Evolutionary conservation across 2,888 invertebrate genomes (phyloP).

Genomic region (Erebia ligea): DNA sequence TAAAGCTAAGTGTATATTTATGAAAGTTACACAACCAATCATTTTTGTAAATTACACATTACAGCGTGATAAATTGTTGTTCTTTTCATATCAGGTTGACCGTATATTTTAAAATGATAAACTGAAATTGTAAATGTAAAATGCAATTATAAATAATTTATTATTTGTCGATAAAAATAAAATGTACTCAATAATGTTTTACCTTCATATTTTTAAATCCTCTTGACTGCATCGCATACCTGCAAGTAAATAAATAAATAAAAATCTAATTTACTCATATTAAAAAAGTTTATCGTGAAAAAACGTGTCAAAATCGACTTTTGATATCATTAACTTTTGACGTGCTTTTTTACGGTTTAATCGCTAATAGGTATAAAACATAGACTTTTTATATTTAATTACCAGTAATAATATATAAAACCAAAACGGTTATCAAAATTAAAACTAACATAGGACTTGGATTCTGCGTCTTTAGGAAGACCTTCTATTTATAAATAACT

Average conservation of each 20-base stretch:
- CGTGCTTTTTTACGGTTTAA: too few relatives aligned
- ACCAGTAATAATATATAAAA: too few relatives aligned
- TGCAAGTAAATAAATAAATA: constrained; percentile 27
- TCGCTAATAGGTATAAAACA: too few relatives aligned
- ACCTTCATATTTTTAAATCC: constrained; percentile 37
- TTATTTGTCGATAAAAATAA: background rate
- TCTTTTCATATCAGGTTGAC: background rate
- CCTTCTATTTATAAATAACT: too few relatives aligned
- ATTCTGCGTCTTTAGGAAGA: too few relatives aligned
- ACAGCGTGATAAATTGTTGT: constrained; percentile 2
- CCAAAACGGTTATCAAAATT: too few relatives aligned
- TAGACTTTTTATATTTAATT: too few relatives aligned
- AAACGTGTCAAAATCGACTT: too few relatives aligned
- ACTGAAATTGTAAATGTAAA: background rate
- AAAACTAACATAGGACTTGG: too few relatives aligned
- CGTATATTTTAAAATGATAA: background rate
- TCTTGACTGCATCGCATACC: constrained; percentile 27
- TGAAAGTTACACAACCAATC: constrained; percentile 4
- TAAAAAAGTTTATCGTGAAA: too few relatives aligned
- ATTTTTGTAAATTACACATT: constrained; percentile 24
- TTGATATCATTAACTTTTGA: too few relatives aligned
- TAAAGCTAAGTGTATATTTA: constrained; percentile 11
- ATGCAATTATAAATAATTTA: background rate
- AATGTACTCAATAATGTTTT: background rate
- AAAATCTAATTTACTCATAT: background rate